phyloP scores from a whole-genome alignment of 2,888 invertebrate genomes.

The Stramonita haemastoma region DNA sequence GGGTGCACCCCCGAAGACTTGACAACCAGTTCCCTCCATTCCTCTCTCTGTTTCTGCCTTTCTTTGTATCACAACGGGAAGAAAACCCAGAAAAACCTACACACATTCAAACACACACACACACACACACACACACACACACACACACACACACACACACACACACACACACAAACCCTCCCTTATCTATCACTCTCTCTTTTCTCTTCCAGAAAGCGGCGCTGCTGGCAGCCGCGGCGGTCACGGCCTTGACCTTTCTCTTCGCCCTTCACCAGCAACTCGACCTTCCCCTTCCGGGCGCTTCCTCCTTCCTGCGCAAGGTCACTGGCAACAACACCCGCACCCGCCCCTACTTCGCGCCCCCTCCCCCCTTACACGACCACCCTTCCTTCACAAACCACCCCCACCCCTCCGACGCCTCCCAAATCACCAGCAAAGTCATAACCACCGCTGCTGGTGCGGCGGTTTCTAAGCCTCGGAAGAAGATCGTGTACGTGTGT shows the following conservation, averaged over 20 bases:
- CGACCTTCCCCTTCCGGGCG: background rate
- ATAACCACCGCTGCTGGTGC: background rate
- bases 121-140: no score
- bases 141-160: no score
- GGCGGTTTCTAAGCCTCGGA: no score
- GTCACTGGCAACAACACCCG: background rate
- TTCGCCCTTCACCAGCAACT: background rate
- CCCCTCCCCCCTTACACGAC: background rate
- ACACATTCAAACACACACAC: no score
- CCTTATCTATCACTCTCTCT: background rate
- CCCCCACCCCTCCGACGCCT: no score
- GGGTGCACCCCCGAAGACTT: no score
- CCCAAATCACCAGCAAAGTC: background rate
- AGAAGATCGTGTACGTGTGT: slow-evolving; percentile 27
- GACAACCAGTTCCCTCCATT: no score
- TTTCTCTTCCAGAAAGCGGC: background rate
- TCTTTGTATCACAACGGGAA: no score
- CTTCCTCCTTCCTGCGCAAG: background rate
- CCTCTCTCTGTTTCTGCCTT: no score
- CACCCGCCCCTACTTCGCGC: no score
- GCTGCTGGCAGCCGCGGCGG: background rate
- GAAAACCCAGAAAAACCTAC: no score
- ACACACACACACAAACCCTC: no score
- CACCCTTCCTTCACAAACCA: background rate
- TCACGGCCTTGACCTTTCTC: background rate